These are phyloP conservation scores for Chaitophorus viminalis DNA, from an alignment of 2,888 invertebrate species.

Conservation along the genomic window DNA sequence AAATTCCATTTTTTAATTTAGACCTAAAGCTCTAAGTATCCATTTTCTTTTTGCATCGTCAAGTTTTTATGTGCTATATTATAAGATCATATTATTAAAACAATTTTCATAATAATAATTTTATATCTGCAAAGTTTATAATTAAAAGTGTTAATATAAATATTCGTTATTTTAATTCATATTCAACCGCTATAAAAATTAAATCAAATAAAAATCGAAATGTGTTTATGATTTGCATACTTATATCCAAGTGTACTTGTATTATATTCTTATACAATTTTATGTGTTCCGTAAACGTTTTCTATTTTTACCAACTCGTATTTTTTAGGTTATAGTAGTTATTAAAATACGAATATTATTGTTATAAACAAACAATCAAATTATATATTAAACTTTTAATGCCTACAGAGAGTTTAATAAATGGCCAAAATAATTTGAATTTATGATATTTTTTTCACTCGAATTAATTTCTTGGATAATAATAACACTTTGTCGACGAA, in stretches of 20 bases:
- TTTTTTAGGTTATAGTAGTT: not conserved
- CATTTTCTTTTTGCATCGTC: not conserved
- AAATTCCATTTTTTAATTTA: not conserved
- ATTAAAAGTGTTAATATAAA: not conserved
- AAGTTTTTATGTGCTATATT: not conserved
- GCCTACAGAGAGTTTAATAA: not conserved
- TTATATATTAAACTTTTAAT: not conserved
- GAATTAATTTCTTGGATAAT: constrained; percentile 1
- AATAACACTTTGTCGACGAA: constrained; percentile 2
- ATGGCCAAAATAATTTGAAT: constrained; percentile 16
- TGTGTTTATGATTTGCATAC: not conserved
- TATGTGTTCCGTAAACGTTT: not conserved
- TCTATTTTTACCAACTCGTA: not conserved
- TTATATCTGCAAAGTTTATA: not conserved
- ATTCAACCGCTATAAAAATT: not conserved
- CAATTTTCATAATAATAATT: not conserved
- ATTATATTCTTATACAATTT: not conserved
- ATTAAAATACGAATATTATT: not conserved
- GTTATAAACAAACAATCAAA: not conserved
- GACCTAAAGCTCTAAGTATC: not conserved
- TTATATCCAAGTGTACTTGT: not conserved
- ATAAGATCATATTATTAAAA: not conserved
- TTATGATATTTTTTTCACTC: not conserved
- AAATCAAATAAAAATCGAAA: not conserved
- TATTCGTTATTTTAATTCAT: not conserved